A percentile compares a stretch with the other conserved stretches of the same genome.
Evolutionary conservation across 2,113 vertebrate genomes (phyloP).

Genomic region (Origma solitaria): DNA sequence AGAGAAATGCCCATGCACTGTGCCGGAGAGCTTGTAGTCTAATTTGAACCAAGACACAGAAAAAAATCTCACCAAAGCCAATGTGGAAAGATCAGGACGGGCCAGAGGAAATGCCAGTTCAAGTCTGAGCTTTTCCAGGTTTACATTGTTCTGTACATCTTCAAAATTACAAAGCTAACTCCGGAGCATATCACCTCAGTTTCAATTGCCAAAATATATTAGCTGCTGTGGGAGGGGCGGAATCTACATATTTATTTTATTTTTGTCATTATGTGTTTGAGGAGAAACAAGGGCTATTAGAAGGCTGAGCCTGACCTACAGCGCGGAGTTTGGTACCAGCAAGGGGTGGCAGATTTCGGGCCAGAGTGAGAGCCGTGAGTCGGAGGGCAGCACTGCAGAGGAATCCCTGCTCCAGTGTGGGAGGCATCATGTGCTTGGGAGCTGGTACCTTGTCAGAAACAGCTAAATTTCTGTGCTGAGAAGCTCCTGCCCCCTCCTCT

Average conservation of each 20-base stretch:
- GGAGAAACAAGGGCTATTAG: neutral
- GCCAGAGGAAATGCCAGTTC: neutral
- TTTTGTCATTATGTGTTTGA: neutral
- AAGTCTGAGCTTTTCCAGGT: neutral
- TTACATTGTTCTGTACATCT: accelerated
- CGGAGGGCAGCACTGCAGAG: accelerated
- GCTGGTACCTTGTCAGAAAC: neutral
- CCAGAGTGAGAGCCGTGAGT: neutral
- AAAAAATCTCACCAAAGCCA: neutral
- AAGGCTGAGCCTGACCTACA: neutral
- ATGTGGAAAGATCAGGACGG: neutral
- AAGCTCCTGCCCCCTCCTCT: neutral
- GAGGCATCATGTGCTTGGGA: accelerated
- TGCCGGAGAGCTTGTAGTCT: neutral
- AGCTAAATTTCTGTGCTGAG: neutral
- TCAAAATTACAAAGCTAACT: neutral
- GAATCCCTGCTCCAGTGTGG: neutral
- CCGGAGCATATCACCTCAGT: accelerated
- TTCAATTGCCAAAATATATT: neutral
- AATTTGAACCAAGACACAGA: neutral
- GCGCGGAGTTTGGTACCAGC: neutral
- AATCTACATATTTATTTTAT: neutral
- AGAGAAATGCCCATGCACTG: accelerated
- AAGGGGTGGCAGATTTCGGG: neutral
- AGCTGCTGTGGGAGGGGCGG: neutral